phyloP scores from a whole-genome alignment of 2,888 invertebrate genomes.

The Liodrosophila aerea region DNA sequence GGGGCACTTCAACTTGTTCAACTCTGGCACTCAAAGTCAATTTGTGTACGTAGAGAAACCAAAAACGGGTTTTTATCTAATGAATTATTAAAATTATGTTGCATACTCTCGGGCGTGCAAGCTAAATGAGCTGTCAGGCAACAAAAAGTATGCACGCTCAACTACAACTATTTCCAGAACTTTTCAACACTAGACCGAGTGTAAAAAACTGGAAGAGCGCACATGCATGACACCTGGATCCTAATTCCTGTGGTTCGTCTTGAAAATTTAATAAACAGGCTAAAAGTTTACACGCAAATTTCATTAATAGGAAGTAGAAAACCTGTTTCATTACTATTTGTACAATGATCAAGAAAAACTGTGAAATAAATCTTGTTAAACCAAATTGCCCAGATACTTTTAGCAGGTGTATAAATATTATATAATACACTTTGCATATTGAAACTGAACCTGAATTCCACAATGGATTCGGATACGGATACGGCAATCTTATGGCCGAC shows the following conservation, averaged over 20 bases:
- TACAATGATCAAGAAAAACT: no score
- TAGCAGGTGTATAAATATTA: no score
- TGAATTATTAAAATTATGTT: slow-evolving; percentile 51
- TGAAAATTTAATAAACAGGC: no score
- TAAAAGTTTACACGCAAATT: no score
- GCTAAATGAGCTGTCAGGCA: slow-evolving; percentile 19
- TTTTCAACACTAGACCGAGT: slow-evolving; percentile 8
- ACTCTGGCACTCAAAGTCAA: slow-evolving; percentile 49
- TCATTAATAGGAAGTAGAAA: no score
- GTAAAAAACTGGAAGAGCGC: neutral
- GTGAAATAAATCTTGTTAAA: no score
- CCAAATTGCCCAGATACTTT: no score
- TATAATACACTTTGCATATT: no score
- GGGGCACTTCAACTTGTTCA: slow-evolving; percentile 5
- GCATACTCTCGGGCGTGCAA: slow-evolving; percentile 29
- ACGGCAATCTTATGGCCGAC: neutral
- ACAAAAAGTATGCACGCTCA: slow-evolving; percentile 19
- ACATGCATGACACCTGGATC: slow-evolving; percentile 13
- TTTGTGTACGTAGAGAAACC: slow-evolving; percentile 29
- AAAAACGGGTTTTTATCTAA: slow-evolving; percentile 31
- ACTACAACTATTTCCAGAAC: slow-evolving; percentile 39
- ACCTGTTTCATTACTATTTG: no score
- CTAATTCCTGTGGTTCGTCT: no score
- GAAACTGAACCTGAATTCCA: no score
- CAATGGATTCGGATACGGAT: no score